Percentiles rank a stretch among this genome's conserved stretches.
phyloP scores from a whole-genome alignment of 1,140 invertebrate genomes.

The Ruditapes philippinarum region DNA sequence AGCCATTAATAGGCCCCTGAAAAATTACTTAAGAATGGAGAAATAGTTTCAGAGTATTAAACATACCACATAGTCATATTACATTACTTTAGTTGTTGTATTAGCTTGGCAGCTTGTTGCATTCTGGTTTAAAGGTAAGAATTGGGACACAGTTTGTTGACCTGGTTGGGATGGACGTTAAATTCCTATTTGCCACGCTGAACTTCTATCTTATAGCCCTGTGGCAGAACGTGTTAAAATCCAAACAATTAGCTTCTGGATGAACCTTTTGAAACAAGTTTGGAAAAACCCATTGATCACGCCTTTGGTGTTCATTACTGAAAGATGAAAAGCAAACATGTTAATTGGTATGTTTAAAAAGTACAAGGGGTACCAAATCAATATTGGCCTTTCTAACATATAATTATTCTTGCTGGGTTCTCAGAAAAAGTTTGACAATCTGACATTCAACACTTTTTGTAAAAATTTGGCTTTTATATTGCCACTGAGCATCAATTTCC shows the following conservation, averaged over 20 bases:
- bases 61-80: too few species aligned
- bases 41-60: too few species aligned
- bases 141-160: constrained; percentile 83
- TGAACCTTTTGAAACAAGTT: constrained; percentile 99
- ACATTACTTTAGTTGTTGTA: constrained; percentile 14
- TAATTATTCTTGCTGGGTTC: too few species aligned
- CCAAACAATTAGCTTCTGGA: constrained; percentile 99
- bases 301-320: constrained; percentile 99
- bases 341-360: too few species aligned
- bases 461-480: too few species aligned
- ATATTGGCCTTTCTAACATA: too few species aligned
- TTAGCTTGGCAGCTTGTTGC: constrained; percentile 51
- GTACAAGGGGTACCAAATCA: too few species aligned
- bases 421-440: too few species aligned
- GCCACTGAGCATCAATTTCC: too few species aligned
- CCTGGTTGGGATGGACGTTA: constrained; percentile 87
- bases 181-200: constrained; percentile 97
- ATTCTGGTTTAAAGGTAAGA: constrained; percentile 75
- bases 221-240: constrained; percentile 99
- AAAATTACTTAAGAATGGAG: too few species aligned
- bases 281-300: constrained; percentile 99
- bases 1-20: too few species aligned
- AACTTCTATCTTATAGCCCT: constrained; percentile 98
- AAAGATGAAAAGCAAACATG: constrained; percentile 76
- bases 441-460: too few species aligned